Evolutionary conservation across 35 echinoderm and acorn worm genomes (phyloP).

Genomic region (Lytechinus variegatus): DNA sequence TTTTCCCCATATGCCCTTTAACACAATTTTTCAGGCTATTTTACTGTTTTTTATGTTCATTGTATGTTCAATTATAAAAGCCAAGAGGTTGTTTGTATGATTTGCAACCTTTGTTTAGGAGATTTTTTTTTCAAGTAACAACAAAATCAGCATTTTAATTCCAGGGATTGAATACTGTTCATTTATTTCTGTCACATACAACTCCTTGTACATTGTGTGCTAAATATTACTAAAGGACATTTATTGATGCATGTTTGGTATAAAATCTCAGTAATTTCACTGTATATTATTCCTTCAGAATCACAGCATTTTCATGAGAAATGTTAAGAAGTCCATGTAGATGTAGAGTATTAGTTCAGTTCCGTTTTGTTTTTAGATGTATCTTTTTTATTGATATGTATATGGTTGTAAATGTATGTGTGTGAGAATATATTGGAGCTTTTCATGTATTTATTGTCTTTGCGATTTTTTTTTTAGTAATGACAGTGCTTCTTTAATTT

Average conservation of each 20-base stretch:
- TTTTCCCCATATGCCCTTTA: neutral
- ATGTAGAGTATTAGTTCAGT: neutral
- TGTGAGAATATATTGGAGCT: neutral
- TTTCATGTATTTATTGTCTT: neutral
- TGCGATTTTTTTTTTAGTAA: neutral
- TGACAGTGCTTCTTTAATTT: neutral
- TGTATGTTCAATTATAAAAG: neutral
- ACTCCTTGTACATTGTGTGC: conserved; percentile 1
- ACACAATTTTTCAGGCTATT: neutral
- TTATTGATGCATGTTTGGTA: neutral
- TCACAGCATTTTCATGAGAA: no score
- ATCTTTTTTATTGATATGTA: neutral
- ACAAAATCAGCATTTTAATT: neutral
- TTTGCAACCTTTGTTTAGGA: neutral
- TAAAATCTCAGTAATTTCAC: neutral
- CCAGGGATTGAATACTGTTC: neutral
- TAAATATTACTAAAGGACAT: neutral
- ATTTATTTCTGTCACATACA: neutral
- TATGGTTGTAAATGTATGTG: neutral
- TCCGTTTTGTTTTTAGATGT: neutral
- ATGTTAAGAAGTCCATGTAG: neutral
- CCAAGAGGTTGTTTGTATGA: neutral
- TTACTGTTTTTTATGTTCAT: neutral
- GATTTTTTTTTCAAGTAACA: neutral
- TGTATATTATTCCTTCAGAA: no score